Evolutionary conservation across 2,888 invertebrate genomes (phyloP), one percentile per base, ranked within the genome.

Genomic region (Melinaea menophilus): DNA sequence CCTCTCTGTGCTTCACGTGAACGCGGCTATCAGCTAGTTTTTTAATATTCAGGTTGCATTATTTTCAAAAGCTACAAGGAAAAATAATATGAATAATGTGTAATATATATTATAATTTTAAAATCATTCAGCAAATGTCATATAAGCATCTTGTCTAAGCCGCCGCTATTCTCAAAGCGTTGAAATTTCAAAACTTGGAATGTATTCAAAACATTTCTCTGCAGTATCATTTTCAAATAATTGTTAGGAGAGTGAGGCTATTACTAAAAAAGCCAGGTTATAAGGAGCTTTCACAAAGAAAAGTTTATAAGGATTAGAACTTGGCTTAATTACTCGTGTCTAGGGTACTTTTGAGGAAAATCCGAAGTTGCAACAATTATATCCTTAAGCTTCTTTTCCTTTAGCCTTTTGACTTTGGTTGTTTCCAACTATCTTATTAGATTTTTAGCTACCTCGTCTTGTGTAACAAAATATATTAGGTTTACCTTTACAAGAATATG

Each of bases 301-400:
- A 65, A 65, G 56, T 61, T 64, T 61, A 55, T 56, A 64, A 64
- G 61, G 64, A 64, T 64, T 59, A 64, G 61, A 63, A 64, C 56
- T 64, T 65, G 56, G 56, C 62, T 65, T 65, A 65, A 65, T 65
- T 65, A 62, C 65, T 59, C 62, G 56, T 62, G 59, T 65, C 65
- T 65, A 37, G 54, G 13, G 58, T 56, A 65, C 56, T 59, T 62
- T 59, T 47, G 58, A 47, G 61, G 48, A 34, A 56, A 61, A 59
- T 65, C 65, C 33, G 55, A 56, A 41, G 58, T 59, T 59, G 51
- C 65, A 54, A 59, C 59, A 54, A 56, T 51, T 51, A 51, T 31
- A 51, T 7, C 31, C 31, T 31, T 31, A 51, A 51, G 51, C 51
- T 51, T 51, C 51, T 51, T 51, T 51, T 51, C 51, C 31, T 51